Conservation (phyloP, 2,113 vertebrate genomes). For the Hyperopisus bebe region DNA sequence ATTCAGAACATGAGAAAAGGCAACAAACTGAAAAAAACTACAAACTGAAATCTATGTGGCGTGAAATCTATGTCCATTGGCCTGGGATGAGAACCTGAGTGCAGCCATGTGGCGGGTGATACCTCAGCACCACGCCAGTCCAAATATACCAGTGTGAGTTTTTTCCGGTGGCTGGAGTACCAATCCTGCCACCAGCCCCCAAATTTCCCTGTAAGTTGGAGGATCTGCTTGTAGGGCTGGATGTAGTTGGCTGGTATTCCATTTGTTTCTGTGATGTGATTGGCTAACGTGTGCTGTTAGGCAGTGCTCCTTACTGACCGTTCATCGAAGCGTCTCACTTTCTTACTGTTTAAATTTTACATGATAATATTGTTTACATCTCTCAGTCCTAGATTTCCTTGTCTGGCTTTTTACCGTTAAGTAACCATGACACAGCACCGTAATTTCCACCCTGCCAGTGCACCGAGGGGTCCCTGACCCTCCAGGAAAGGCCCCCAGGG, state of each 20-base stretch:
- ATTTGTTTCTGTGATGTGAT: neutral
- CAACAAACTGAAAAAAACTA: neutral
- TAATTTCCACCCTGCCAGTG: neutral
- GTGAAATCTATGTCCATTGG: no score
- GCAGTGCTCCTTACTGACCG: neutral
- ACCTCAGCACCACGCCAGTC: no score
- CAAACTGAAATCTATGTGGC: neutral
- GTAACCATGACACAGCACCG: neutral
- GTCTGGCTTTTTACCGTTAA: neutral
- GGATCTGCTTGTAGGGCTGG: no score
- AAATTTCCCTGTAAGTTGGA: no score
- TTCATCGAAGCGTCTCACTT: neutral
- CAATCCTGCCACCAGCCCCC: no score
- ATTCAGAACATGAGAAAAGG: neutral
- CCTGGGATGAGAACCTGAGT: no score
- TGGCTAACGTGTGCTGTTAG: neutral
- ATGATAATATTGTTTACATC: neutral
- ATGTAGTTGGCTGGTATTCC: neutral
- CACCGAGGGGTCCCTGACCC: neutral
- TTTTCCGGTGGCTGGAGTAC: no score
- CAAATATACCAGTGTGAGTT: no score
- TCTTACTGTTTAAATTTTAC: neutral
- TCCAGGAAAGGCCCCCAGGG: neutral
- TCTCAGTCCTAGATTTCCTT: neutral
- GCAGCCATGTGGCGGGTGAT: no score